Conservation (phyloP, 2,888 invertebrate genomes). For the Cyclophora punctaria region DNA sequence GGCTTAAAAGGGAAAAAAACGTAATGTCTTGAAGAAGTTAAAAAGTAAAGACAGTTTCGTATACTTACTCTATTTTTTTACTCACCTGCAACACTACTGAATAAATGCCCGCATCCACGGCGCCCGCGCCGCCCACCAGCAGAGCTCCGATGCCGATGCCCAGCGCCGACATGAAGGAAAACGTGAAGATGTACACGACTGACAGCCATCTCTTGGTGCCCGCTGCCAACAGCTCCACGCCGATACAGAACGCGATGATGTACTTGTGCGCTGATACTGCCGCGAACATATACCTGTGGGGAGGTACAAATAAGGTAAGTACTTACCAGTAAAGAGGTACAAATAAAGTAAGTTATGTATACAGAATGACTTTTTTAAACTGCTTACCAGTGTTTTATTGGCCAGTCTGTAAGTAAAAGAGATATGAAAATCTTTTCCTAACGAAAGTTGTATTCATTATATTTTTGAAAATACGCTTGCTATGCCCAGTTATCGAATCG, state of each 20-base stretch:
- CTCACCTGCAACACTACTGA: conserved; percentile 83
- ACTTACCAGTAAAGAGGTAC: too few relatives aligned
- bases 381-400: background rate
- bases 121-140: conserved; percentile 75
- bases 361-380: too few relatives aligned
- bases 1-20: too few relatives aligned
- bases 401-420: background rate
- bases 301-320: too few relatives aligned
- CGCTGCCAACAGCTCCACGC: conserved; percentile 84
- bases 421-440: too few relatives aligned
- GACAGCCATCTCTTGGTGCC: conserved; percentile 77
- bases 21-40: too few relatives aligned
- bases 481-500: too few relatives aligned
- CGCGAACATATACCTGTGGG: conserved; percentile 83
- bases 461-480: too few relatives aligned
- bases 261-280: conserved; percentile 91
- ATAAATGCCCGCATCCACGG: conserved; percentile 76
- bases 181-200: conserved; percentile 82
- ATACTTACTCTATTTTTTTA: too few relatives aligned
- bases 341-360: too few relatives aligned
- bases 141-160: conserved; percentile 85
- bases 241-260: conserved; percentile 91
- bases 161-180: conserved; percentile 86
- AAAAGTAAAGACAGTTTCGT: too few relatives aligned
- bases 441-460: too few relatives aligned